Base-by-base conservation (phyloP, 2,888 invertebrate genomes). In the Baccha elongata region DNA sequence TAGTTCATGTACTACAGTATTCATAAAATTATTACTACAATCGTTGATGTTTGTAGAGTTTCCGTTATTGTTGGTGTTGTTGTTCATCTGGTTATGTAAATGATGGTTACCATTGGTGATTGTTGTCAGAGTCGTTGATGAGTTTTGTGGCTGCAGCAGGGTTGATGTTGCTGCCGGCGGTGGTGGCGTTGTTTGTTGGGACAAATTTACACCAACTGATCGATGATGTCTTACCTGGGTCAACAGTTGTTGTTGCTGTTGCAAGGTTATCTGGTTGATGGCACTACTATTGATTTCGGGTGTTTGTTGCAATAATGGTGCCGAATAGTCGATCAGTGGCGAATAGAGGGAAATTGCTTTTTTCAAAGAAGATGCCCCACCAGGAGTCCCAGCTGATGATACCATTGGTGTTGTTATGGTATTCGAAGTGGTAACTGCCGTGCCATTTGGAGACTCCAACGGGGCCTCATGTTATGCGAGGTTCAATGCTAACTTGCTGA, bases 381-480 rank as follows among this genome's bases (percentile, higher is more conserved):
- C 84, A 67, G 86, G 83, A 78, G 86, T 85, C 65, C 84, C 73
- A 26, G 84, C 76, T 42, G 32, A 52, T 91, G 84, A 58, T 65
- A 83, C 81, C 83, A 80, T 85, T 86, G 85, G 40, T 79, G 85
- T 74, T 85, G 72, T 80, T 80, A 87, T 64, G 85, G 86, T 74
- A 62, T 60, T 62, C 21, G 69, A 40, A 3, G 37, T 64, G 91
- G 91, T 69, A 89, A 91, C 91, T 91, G 75, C 90, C 78, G 86
- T 84, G 88, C 91, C 91, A 73, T 86, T 87, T 88, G 91, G 91
- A 89, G 90, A 89, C 91, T 93, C 93, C 93, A 93, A 92, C 93
- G 93, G 92, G 93, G 93, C 94, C 93, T 94, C 92, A 93, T 94
- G 96, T 96, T 96, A 96, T 95, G 96, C 96, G 95, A 95, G 95